Base-by-base conservation (phyloP, 2,113 vertebrate genomes). In the Corythornis cristatus region DNA sequence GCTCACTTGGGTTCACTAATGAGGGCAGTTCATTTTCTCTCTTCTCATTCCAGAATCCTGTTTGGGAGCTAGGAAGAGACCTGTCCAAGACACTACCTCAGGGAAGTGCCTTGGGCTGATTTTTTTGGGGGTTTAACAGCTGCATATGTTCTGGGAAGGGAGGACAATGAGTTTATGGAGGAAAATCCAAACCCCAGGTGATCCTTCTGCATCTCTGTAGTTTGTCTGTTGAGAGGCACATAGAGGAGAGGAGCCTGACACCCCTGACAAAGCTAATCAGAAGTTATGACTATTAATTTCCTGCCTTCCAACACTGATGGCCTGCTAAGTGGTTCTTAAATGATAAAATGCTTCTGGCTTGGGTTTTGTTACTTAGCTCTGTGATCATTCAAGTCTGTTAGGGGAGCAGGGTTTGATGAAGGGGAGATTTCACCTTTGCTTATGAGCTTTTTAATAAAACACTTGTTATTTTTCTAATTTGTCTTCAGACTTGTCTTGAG, bases 261-360 rank as follows among this genome's bases (percentile, higher is more conserved):
- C 43, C 53, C 57, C 86, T 81, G 91, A 60, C 61, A 92, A 60
- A 82, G 79, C 45, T 46, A 19, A 86, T 62, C 75, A 88, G 64
- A 80, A 91, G 18, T 70, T 70, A 42, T 26, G 68, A 77, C 75
- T 21, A 50, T 83, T 96, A n/a, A 93, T 91, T 91, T 96, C 93
- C 93, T 96, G 93, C 82, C 85, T 82, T 76, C 87, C 85, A 89
- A 33, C 48, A 25, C 91, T 45, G 84, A 57, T 76, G 5, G 33
- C 84, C 75, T 82, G 85, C 28, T 73, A 65, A 92, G 74, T 64
- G 73, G 66, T 83, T 94, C 82, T 85, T 31, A 40, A 71, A 57
- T 80, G 67, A 86, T 22, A 70, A 85, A 66, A 79, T 8, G 29
- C 26, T 57, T 87, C 43, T 87, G 29, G 33, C 71, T 76, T 31